Evolutionary conservation across 2,797 vertebrate species (phyloP).

Genomic region (Danio kyathit): DNA sequence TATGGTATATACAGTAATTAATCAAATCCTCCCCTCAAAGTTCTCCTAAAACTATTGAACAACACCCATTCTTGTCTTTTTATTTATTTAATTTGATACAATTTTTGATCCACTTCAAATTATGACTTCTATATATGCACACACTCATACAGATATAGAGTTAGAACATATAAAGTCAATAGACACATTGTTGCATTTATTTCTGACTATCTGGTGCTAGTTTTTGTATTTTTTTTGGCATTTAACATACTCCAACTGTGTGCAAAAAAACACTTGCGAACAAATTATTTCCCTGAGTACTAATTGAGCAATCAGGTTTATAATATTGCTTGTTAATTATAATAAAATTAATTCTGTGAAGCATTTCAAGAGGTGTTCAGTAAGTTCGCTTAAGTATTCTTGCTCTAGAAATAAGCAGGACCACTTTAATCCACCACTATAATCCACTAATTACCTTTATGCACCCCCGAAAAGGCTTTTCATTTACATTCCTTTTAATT

Average conservation of each 20-base stretch:
- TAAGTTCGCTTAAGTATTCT: constrained; percentile 13
- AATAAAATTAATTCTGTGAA: constrained; percentile 15
- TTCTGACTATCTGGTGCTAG: not conserved
- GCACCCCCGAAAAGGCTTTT: constrained; percentile 6
- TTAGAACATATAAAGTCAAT: too few relatives aligned
- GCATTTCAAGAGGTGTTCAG: constrained; percentile 19
- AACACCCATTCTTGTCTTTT: too few relatives aligned
- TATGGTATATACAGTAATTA: too few relatives aligned
- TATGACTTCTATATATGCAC: too few relatives aligned
- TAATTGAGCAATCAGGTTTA: constrained; percentile 18
- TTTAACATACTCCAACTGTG: not conserved
- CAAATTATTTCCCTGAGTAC: not conserved
- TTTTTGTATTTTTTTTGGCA: not conserved
- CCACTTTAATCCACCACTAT: constrained; percentile 10
- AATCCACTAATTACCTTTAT: constrained; percentile 21
- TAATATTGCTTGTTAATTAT: constrained; percentile 10
- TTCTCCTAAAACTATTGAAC: too few relatives aligned
- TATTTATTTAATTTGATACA: too few relatives aligned
- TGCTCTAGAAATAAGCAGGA: constrained; percentile 1
- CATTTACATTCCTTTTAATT: not conserved
- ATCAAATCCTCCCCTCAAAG: too few relatives aligned
- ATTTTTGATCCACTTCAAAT: too few relatives aligned
- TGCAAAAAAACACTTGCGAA: constrained; percentile 2
- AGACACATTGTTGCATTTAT: not conserved
- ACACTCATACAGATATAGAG: too few relatives aligned